Evolutionary conservation across 2,888 invertebrate species (phyloP).

Genomic region (Holacanthella duospinosa): DNA sequence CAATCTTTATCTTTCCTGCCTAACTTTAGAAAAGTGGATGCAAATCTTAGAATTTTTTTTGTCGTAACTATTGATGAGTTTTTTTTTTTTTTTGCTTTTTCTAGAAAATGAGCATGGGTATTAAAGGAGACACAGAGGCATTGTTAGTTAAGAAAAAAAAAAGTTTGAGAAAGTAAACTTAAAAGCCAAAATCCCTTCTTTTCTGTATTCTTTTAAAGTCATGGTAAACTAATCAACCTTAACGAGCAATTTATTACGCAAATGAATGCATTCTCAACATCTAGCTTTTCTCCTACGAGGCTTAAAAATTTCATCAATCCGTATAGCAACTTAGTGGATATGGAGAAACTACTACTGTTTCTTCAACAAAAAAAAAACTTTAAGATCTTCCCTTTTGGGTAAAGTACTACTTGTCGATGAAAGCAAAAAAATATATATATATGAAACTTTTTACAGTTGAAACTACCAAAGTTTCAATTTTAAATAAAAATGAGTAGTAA

Average conservation of each 20-base stretch:
- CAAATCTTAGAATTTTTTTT: no score
- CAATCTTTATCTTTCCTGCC: no score
- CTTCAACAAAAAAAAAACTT: not conserved
- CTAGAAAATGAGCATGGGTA: not conserved
- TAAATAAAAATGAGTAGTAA: not conserved
- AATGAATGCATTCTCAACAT: not conserved
- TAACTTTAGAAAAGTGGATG: no score
- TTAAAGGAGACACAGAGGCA: not conserved
- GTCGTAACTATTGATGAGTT: no score
- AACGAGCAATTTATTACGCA: slow-evolving; percentile 6
- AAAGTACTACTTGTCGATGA: not conserved
- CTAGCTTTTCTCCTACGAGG: not conserved
- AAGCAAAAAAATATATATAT: not conserved
- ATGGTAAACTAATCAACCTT: slow-evolving; percentile 5
- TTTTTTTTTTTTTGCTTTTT: no score
- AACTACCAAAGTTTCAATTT: not conserved
- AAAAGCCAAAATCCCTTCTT: not conserved
- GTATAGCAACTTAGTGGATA: not conserved
- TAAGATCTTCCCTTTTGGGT: no score
- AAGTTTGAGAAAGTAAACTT: not conserved
- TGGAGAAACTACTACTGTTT: no score
- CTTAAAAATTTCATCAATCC: not conserved
- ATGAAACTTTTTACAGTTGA: not conserved
- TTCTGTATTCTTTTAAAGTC: not conserved
- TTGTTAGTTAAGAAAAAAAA: not conserved